phyloP scores from a whole-genome alignment of 2,113 vertebrate species.

The Aramus guarauna region DNA sequence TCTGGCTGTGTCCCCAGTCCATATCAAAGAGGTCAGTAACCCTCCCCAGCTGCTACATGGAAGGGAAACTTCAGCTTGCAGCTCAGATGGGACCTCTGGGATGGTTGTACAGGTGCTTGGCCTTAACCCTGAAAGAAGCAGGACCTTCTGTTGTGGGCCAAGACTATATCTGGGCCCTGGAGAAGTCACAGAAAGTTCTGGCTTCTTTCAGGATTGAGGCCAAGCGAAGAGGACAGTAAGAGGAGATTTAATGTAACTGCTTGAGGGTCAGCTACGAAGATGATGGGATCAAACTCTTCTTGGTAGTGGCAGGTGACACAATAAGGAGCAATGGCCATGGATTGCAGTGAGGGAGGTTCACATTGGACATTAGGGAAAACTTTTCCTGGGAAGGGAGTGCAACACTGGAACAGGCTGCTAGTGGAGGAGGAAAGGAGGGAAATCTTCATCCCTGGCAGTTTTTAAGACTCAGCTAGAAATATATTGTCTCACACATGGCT shows the following conservation, averaged over 20 bases:
- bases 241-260: not conserved
- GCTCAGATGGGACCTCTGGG: not conserved
- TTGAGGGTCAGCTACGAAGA: not conserved
- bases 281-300: not conserved
- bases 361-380: not conserved
- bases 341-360: not conserved
- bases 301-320: not conserved
- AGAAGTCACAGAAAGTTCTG: not conserved
- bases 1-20: conserved; percentile 34
- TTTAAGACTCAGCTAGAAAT: not conserved
- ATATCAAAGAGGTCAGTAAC: conserved; percentile 30
- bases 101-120: conserved; percentile 32
- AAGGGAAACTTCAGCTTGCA: not conserved
- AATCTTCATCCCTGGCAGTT: not conserved
- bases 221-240: not conserved
- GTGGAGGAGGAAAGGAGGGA: not conserved
- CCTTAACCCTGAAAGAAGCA: not conserved
- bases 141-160: not conserved
- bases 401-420: not conserved
- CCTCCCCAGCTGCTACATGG: not conserved
- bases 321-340: rapidly evolving
- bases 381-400: not conserved
- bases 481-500: not conserved
- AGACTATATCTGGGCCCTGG: not conserved
- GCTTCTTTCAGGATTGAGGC: not conserved